A percentile compares a stretch with the other conserved stretches of the same genome.
These are phyloP conservation scores for Loriculus beryllinus DNA, from an alignment of 2,797 vertebrate species.

Conservation along the genomic window DNA sequence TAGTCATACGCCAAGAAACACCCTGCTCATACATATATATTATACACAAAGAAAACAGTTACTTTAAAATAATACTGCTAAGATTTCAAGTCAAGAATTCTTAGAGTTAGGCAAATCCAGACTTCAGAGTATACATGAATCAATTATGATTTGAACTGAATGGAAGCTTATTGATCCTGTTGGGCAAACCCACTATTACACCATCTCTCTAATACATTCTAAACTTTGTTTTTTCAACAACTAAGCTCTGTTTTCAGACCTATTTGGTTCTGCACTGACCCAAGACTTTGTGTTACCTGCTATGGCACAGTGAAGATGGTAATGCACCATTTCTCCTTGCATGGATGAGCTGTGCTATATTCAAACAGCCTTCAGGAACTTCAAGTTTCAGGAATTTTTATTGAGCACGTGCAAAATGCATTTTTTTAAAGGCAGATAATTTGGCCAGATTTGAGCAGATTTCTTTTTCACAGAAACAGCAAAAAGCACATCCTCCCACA, in stretches of 20 bases:
- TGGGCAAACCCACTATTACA: not conserved
- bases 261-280: not conserved
- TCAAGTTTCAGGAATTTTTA: not conserved
- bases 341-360: not conserved
- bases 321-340: not conserved
- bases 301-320: not conserved
- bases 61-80: not conserved
- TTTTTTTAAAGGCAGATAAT: conserved; percentile 9
- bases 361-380: not conserved
- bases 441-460: conserved; percentile 20
- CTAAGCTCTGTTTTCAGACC: not conserved
- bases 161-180: not conserved
- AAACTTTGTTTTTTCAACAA: not conserved
- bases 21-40: not conserved
- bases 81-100: not conserved
- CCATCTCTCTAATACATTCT: not conserved
- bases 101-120: not conserved
- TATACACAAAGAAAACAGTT: not conserved
- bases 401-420: not conserved
- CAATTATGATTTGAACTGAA: not conserved
- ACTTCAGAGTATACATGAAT: not conserved
- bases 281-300: not conserved
- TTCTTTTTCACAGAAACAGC: conserved; percentile 43
- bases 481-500: conserved; percentile 60
- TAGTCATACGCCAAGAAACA: not conserved